A percentile compares a stretch with the other conserved stretches of the same genome.
These are phyloP conservation scores for Nycticorax nycticorax DNA, from an alignment of 2,113 vertebrate genomes.

Conservation along the genomic window DNA sequence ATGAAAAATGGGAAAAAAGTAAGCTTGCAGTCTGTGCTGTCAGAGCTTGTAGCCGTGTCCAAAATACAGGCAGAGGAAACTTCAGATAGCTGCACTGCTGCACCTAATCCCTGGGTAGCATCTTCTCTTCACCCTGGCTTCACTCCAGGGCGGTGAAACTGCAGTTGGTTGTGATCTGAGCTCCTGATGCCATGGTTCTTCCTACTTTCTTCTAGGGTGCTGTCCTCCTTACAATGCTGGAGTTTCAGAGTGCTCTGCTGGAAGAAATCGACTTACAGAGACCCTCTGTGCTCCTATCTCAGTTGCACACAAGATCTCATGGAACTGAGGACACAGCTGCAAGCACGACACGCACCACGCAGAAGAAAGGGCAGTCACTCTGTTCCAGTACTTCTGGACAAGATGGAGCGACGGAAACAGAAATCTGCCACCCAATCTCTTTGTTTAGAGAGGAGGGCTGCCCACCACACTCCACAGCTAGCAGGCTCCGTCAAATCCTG, in stretches of 20 bases:
- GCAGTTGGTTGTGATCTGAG: background rate
- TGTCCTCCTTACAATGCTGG: background rate
- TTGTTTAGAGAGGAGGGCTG: background rate
- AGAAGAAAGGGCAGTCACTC: background rate
- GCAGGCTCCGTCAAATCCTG: background rate
- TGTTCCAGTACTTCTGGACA: background rate
- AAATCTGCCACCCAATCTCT: background rate
- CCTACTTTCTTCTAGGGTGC: background rate
- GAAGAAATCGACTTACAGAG: background rate
- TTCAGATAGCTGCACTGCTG: background rate
- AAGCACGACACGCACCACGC: background rate
- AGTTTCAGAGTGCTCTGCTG: background rate
- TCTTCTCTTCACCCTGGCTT: background rate
- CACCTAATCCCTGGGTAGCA: background rate
- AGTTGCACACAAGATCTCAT: background rate
- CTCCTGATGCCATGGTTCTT: background rate
- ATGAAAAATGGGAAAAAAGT: background rate
- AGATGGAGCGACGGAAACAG: background rate
- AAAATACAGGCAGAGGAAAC: background rate
- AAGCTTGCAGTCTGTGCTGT: background rate
- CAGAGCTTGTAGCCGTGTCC: background rate
- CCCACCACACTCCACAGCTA: background rate
- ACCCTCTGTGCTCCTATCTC: rapidly evolving
- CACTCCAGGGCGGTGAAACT: background rate
- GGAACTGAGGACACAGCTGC: background rate